Percentiles rank a stretch among this genome's conserved stretches.
These are phyloP conservation scores for Pherbina coryleti DNA, from an alignment of 2,888 invertebrate genomes.

Conservation along the genomic window DNA sequence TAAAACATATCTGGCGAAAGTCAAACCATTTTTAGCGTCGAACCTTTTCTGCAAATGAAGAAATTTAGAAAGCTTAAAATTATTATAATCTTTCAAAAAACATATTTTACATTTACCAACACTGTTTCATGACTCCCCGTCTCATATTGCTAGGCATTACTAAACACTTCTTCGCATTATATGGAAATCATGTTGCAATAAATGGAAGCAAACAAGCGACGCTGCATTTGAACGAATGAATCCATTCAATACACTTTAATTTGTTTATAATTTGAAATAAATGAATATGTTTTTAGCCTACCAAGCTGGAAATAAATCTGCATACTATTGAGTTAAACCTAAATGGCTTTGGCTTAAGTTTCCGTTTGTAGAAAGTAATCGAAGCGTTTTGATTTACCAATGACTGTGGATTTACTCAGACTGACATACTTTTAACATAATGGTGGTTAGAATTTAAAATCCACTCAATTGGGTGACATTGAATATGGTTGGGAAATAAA, in stretches of 20 bases:
- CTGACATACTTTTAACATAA: not conserved
- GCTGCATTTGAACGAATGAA: not conserved
- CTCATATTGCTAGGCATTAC: not conserved
- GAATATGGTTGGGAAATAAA: no score
- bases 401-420: not conserved
- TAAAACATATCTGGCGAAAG: no score
- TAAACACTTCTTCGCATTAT: not conserved
- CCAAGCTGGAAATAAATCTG: not conserved
- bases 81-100: no score
- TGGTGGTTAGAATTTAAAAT: not conserved
- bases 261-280: not conserved
- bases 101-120: not conserved
- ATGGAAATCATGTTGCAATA: slow-evolving; percentile 4
- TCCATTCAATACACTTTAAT: slow-evolving; percentile 14
- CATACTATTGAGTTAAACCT: not conserved
- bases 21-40: no score
- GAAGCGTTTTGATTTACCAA: not conserved
- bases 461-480: not conserved
- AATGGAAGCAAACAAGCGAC: not conserved
- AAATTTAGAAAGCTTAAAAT: no score
- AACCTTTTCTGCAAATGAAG: no score
- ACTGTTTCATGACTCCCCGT: not conserved
- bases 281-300: not conserved
- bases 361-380: not conserved
- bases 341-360: not conserved